phyloP scores from a whole-genome alignment of 30 jellyfish, hydroid and myxozoan species.

The Aurelia coerulea region DNA sequence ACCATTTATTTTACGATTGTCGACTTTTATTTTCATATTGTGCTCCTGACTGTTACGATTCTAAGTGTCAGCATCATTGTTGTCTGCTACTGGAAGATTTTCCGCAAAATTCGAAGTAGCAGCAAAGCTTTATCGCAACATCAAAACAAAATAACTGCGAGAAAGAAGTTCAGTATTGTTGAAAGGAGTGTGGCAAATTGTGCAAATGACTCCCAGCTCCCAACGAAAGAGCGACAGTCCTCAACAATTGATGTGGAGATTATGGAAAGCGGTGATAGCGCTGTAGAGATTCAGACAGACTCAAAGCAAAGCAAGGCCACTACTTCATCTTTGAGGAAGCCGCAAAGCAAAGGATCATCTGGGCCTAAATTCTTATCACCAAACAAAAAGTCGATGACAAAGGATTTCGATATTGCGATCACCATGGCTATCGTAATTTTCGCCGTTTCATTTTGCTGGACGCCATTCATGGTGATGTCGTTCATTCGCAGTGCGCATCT shows the following conservation, averaged over 20 bases:
- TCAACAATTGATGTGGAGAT: no score
- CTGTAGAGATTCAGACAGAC: no score
- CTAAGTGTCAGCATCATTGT: not conserved
- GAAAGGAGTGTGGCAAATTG: no score
- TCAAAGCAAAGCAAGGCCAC: no score
- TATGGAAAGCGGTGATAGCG: no score
- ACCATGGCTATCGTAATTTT: conserved; percentile 6
- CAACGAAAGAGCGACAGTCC: no score
- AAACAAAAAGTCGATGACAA: not conserved
- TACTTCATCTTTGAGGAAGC: no score
- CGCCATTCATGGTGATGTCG: conserved; percentile 8
- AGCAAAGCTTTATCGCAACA: not conserved
- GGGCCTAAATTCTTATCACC: not conserved
- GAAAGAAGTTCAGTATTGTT: no score
- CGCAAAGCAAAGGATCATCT: no score
- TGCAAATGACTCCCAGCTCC: no score
- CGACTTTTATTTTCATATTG: conserved; percentile 15
- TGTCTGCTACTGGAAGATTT: conserved; percentile 13
- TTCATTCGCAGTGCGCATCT: not conserved
- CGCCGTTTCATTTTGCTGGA: conserved; percentile 17
- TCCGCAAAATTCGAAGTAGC: not conserved
- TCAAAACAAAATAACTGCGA: no score
- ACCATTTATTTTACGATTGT: not conserved
- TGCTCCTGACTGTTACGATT: not conserved
- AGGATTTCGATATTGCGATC: conserved; percentile 2